Conservation (phyloP, 2,113 vertebrate genomes). For the Glaucidium brasilianum region DNA sequence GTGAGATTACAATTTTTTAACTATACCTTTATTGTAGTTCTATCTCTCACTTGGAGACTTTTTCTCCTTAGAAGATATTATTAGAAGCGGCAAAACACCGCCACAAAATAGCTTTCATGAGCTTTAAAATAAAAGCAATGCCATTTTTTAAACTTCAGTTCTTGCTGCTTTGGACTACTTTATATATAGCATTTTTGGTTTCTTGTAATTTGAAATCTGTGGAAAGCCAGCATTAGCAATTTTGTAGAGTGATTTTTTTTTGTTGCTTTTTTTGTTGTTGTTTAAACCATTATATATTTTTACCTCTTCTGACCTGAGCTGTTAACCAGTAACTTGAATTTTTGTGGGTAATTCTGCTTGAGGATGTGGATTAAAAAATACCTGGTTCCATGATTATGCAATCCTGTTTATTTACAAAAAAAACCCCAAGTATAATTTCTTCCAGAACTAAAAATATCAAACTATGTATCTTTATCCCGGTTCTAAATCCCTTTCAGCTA, state of each 20-base stretch:
- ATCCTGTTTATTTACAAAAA: background rate
- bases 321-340: background rate
- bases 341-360: background rate
- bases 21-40: background rate
- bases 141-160: background rate
- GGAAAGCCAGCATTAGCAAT: background rate
- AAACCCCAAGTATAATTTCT: background rate
- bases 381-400: background rate
- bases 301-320: background rate
- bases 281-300: background rate
- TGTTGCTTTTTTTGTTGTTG: background rate
- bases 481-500: background rate
- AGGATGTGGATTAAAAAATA: background rate
- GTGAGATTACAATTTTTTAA: conserved; percentile 15
- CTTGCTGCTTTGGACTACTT: background rate
- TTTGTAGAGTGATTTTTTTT: background rate
- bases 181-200: background rate
- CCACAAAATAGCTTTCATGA: background rate
- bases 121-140: background rate
- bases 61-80: background rate
- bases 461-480: background rate
- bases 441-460: background rate
- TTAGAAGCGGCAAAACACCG: background rate
- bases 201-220: background rate
- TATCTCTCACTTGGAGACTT: background rate